Evolutionary conservation across 2,113 vertebrate genomes (phyloP), one percentile per base, ranked within the genome.

Genomic region (Raja brachyura): DNA sequence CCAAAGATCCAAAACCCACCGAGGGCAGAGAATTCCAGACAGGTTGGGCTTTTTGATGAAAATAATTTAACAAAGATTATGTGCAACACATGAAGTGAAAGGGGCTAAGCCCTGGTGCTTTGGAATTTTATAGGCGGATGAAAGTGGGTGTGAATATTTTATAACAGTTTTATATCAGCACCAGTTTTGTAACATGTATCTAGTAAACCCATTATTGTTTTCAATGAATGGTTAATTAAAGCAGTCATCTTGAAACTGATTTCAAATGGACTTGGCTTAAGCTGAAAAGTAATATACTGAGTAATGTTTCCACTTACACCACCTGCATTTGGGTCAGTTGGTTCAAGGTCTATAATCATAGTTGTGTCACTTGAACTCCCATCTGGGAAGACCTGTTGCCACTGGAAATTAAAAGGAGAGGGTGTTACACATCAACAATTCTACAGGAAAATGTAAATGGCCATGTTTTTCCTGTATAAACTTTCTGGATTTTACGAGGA

Each of bases 341-440:
- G 73, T 0, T 73, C 93, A 28, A 97, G 78, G 39, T 93, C 76
- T 76, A 96, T 95, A 22, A 94, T 93, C 85, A 97, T 14, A 10
- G 86, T 95, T 56, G 94, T 88, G 5, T 97, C 96, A 86, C 94
- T 70, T 93, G 93, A 95, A 59, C 96, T 96, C 54, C 96, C 96
- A 94, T 97, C 96, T 33, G 94, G 94, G 95, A 96, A 97, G 54
- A 94, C 93, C 93, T 95, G 96, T 93, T 97, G 96, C 14, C 66
- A 86, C 97, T 97, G 93, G 10, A 31, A 93, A 73, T 70, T 22
- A 14, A 54, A 92, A 28, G 20, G 4, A 39, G 1, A 28, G 66
- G 25, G 39, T 70, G 39, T 73, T 54, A 73, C 10, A 14, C 39
- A 54, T 74, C 68, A 92, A 70, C 20, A 22, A 70, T 48, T 70